Conservation (phyloP, 2,797 vertebrate species). For the Darevskia mixta region DNA sequence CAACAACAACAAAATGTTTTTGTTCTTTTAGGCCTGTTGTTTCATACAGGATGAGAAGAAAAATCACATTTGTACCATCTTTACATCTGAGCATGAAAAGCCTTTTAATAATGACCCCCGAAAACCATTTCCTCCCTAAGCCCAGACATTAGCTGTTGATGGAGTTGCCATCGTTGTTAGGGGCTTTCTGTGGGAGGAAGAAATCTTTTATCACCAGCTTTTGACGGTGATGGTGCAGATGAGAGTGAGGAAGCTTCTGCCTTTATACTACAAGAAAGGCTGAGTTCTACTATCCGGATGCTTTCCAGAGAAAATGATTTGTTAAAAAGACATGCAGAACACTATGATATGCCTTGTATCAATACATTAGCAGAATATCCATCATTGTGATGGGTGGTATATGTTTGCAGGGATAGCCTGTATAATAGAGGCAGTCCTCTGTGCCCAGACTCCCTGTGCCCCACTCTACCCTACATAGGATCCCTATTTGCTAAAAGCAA, state of each 20-base stretch:
- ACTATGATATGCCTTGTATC: constrained; percentile 52
- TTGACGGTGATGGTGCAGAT: constrained; percentile 77
- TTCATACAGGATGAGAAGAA: constrained; percentile 29
- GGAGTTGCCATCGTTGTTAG: constrained; percentile 76
- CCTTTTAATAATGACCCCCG: constrained; percentile 18
- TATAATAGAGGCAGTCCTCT: not conserved
- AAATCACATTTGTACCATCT: constrained; percentile 26
- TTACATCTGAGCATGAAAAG: constrained; percentile 52
- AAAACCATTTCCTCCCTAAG: constrained; percentile 52
- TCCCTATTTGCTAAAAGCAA: not conserved
- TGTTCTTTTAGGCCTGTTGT: constrained; percentile 22
- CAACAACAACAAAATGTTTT: constrained; percentile 3
- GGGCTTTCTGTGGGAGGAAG: constrained; percentile 72
- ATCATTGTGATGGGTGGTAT: not conserved
- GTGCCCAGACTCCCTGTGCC: not conserved
- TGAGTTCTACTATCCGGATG: constrained; percentile 74
- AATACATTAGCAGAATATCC: constrained; percentile 37
- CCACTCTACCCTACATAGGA: not conserved
- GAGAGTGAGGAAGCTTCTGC: constrained; percentile 48
- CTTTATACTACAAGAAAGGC: constrained; percentile 71
- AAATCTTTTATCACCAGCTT: constrained; percentile 80
- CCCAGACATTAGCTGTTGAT: constrained; percentile 61
- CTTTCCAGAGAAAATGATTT: constrained; percentile 53
- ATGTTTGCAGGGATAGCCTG: not conserved
- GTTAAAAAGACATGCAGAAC: constrained; percentile 39